Percentiles rank a stretch among this genome's conserved stretches.
phyloP scores from a whole-genome alignment of 1,140 invertebrate species.

The Zophobas morio region DNA sequence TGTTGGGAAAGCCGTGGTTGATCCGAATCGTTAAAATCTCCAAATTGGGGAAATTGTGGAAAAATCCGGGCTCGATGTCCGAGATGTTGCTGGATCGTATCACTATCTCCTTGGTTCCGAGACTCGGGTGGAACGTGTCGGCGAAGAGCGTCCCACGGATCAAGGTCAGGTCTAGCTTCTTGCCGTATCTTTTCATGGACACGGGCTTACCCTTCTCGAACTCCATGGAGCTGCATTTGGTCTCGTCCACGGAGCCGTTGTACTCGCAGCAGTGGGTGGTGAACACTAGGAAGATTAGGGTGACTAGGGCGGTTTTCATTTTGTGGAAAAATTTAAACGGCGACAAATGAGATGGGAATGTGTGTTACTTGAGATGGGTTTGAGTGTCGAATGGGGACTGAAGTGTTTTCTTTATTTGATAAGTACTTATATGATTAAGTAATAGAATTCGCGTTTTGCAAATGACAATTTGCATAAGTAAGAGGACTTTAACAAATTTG shows the following conservation, averaged over 20 bases:
- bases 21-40: conserved; percentile 29
- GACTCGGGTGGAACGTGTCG: conserved; percentile 5
- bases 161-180: conserved; percentile 19
- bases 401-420: not conserved
- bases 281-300: not conserved
- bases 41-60: conserved; percentile 31
- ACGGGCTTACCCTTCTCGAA: conserved; percentile 21
- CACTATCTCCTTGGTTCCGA: conserved; percentile 20
- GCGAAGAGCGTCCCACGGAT: conserved; percentile 18
- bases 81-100: conserved; percentile 36
- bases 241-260: conserved; percentile 18
- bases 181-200: conserved; percentile 14
- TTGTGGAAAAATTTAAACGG: not conserved
- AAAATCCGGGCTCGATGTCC: conserved; percentile 23
- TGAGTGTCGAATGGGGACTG: not conserved
- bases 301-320: conserved; percentile 2
- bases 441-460: conserved; percentile 33
- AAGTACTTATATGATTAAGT: conserved; percentile 28
- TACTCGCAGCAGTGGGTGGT: conserved; percentile 8
- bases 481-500: conserved; percentile 21
- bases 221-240: conserved; percentile 23
- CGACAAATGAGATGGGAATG: not conserved
- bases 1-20: conserved; percentile 42
- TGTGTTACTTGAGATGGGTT: not conserved
- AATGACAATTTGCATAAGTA: conserved; percentile 35